Base-by-base conservation (phyloP, 2,888 invertebrate species). In the Drosophila crucigera region DNA sequence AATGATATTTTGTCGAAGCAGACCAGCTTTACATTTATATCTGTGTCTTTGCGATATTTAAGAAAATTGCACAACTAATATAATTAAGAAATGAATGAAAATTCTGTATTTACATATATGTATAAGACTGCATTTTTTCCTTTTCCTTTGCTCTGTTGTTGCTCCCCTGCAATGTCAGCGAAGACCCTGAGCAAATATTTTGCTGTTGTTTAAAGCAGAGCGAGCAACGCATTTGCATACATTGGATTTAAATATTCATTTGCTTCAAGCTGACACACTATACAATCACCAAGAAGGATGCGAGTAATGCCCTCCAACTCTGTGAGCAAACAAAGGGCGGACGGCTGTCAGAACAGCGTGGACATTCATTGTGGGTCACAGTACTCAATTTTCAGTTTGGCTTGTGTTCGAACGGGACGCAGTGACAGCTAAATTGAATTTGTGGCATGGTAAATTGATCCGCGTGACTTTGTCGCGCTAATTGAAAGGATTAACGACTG, bases 241-340 rank as follows among this genome's bases (percentile, higher is more conserved):
- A 81, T 79, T 83, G 74, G 53, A 76, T 71, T 87, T 89, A 82
- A 86, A 89, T 86, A 88, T 83, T 78, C 74, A 83, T 82, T 88
- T 81, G 68, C 75, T 53, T 76, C 74, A 79, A 81, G 83, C 76
- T 80, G 76, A 60, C 54, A 65, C 54, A 65, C 56, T 69, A 50
- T 60, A 70, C 73, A 47, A 47, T 28, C 75, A 67, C 62, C 65
- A 69, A 77, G 59, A 31, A 69, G 54, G 33, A 55, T 31, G 22
- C 22, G 10, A 65, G 49, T 37, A 68, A 62, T 54, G 37, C 59
- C 63, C 53, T 30, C 35, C 50, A 49, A 2, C 30, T 53, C 47
- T 49, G 28, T n/a, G 19, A 31, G 58, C 62, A 69, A 81, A 79
- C 79, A 70, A 76, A 59, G 63, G 16, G 39, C 28, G n/a, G 52